phyloP scores from a whole-genome alignment of 2,113 vertebrate species.

The Oncorhynchus kisutch region DNA sequence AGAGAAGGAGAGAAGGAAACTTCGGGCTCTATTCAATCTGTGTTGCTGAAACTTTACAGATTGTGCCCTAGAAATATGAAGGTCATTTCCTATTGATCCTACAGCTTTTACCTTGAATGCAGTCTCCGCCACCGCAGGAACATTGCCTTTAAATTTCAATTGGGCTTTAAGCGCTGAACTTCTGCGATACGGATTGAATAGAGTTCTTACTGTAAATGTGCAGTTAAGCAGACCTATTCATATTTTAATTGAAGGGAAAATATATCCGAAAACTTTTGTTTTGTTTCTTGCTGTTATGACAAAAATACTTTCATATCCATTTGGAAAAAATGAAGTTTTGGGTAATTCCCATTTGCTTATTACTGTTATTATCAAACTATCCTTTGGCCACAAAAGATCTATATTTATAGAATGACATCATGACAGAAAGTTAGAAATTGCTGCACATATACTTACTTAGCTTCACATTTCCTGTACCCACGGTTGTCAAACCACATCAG shows the following conservation, averaged over 20 bases:
- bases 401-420: neutral
- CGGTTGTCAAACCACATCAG: conserved; percentile 64
- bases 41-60: no score
- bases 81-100: no score
- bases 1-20: neutral
- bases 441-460: conserved; percentile 56
- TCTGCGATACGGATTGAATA: no score
- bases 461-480: conserved; percentile 64
- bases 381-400: neutral
- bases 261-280: neutral
- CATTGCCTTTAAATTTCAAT: no score
- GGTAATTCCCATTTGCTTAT: neutral
- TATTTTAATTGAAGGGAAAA: neutral
- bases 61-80: no score
- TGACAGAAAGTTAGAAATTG: no score
- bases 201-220: neutral
- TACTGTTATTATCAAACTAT: neutral
- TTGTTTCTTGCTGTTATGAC: neutral
- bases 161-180: no score
- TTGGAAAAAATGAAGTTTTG: no score
- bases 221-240: neutral
- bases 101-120: no score
- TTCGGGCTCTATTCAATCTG: no score
- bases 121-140: no score
- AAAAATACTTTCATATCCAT: no score